Percentiles rank a stretch among this genome's conserved stretches.
phyloP scores from a whole-genome alignment of 2,888 invertebrate genomes.

The Epistrophe grossulariae region DNA sequence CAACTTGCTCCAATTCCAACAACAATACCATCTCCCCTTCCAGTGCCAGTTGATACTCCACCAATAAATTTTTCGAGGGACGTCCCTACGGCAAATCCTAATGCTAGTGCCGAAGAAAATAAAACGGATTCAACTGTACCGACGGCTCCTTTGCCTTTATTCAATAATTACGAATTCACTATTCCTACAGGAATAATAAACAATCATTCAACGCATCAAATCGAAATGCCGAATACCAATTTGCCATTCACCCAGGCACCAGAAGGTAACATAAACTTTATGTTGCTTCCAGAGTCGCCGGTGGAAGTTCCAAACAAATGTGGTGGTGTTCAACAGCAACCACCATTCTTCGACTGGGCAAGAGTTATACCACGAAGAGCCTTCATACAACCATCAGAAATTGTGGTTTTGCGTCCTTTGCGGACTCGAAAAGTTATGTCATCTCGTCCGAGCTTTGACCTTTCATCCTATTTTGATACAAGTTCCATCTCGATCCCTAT shows the following conservation, averaged over 20 bases:
- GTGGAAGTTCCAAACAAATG: constrained; percentile 11
- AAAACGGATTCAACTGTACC: constrained; percentile 10
- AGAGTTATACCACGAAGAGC: constrained; percentile 54
- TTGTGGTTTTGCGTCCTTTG: constrained; percentile 54
- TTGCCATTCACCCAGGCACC: constrained; percentile 3
- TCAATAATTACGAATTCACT: constrained; percentile 48
- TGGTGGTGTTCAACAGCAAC: constrained; percentile 24
- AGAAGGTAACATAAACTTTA: constrained; percentile 38
- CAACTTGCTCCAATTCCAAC: constrained; percentile 44
- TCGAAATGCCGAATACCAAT: not conserved
- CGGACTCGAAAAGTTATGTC: constrained; percentile 59
- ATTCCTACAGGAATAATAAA: constrained; percentile 15
- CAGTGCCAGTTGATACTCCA: not conserved
- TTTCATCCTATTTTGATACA: constrained; percentile 57
- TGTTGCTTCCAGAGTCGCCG: constrained; percentile 21
- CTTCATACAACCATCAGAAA: constrained; percentile 47
- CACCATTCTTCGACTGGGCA: constrained; percentile 55
- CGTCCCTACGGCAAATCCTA: not conserved
- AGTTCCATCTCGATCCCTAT: constrained; percentile 60
- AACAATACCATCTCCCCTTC: not conserved
- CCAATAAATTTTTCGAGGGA: not conserved
- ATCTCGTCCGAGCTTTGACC: constrained; percentile 43
- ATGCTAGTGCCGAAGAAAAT: constrained; percentile 10
- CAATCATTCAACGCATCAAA: constrained; percentile 16
- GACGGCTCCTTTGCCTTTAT: constrained; percentile 35